phyloP scores from a whole-genome alignment of 2,113 vertebrate species.

The Malaclemys terrapin region DNA sequence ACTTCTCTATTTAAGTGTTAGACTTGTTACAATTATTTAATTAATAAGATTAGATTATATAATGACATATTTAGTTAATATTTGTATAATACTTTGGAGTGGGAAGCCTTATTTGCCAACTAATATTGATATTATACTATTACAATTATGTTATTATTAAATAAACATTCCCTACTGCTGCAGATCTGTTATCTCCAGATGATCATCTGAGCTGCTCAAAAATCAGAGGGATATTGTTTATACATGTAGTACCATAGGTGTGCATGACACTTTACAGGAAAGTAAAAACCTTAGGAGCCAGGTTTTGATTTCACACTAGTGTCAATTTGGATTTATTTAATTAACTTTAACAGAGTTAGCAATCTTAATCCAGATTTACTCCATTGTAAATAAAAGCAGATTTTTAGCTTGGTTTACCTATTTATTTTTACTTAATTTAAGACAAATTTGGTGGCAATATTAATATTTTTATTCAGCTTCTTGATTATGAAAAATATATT shows the following conservation, averaged over 20 bases:
- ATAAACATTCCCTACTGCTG: constrained; percentile 19
- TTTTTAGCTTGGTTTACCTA: background rate
- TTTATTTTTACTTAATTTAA: background rate
- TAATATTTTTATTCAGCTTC: background rate
- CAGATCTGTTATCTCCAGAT: background rate
- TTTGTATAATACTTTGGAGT: background rate
- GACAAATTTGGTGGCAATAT: background rate
- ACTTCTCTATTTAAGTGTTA: background rate
- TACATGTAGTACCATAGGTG: fast-evolving
- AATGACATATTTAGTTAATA: background rate
- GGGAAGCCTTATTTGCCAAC: background rate
- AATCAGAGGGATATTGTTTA: constrained; percentile 21
- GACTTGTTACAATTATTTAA: background rate
- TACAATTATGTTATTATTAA: background rate
- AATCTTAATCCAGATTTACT: background rate
- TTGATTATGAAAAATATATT: background rate
- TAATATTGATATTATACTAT: background rate
- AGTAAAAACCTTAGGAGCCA: background rate
- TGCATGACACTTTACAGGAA: background rate
- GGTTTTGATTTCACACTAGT: background rate
- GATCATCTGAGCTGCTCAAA: background rate
- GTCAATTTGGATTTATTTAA: background rate
- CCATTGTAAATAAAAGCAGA: background rate
- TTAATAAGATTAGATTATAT: background rate
- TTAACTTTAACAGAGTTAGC: background rate